phyloP scores from a whole-genome alignment of 2,888 invertebrate species.

The Pelosia muscerda region DNA sequence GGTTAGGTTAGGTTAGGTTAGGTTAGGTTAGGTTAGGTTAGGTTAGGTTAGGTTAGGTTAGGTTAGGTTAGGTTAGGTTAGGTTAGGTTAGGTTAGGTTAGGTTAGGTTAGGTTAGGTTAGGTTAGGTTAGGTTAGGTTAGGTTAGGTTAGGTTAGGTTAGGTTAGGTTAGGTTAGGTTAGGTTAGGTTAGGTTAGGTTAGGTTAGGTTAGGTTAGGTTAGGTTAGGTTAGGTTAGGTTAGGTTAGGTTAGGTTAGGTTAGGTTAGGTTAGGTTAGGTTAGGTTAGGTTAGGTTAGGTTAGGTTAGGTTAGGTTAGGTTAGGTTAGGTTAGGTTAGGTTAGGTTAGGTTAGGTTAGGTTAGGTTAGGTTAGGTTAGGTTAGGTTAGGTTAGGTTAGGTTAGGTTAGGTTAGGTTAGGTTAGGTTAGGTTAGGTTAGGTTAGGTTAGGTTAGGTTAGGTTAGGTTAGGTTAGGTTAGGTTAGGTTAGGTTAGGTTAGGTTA shows the following conservation, averaged over 20 bases:
- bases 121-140: conserved; percentile 26
- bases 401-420: conserved; percentile 20
- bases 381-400: conserved; percentile 32
- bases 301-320: conserved; percentile 21
- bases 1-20: conserved; percentile 37
- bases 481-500: conserved; percentile 27
- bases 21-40: conserved; percentile 34
- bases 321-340: conserved; percentile 35
- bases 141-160: conserved; percentile 23
- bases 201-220: too few relatives aligned
- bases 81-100: conserved; percentile 31
- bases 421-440: conserved; percentile 10
- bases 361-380: conserved; percentile 27
- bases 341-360: conserved; percentile 38
- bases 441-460: conserved; percentile 31
- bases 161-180: conserved; percentile 25
- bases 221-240: conserved; percentile 18
- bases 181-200: conserved; percentile 27
- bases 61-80: conserved; percentile 33
- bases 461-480: conserved; percentile 14
- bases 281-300: conserved; percentile 21
- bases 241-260: conserved; percentile 24
- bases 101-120: conserved; percentile 29
- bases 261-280: conserved; percentile 17
- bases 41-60: conserved; percentile 25